phyloP scores from a whole-genome alignment of 2,113 vertebrate genomes.

The Pseudorectes ferrugineus region DNA sequence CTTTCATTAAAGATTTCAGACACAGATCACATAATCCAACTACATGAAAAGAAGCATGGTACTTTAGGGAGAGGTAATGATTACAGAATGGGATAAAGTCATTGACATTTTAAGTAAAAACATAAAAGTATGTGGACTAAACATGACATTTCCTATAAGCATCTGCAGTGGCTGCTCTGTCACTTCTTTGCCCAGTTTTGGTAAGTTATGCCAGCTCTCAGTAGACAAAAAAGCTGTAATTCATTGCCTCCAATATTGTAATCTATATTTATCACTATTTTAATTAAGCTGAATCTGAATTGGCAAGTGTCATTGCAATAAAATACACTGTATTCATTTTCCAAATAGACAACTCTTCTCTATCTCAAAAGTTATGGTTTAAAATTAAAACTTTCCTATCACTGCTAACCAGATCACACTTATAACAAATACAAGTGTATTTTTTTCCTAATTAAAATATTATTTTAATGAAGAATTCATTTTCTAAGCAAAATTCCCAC shows the following conservation, averaged over 20 bases:
- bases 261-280: slow-evolving; percentile 64
- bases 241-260: slow-evolving; percentile 53
- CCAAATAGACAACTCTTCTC: not conserved
- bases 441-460: slow-evolving; percentile 9
- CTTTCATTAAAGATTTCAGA: slow-evolving; percentile 5
- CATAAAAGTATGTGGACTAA: slow-evolving; percentile 54
- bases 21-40: slow-evolving; percentile 11
- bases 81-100: slow-evolving; percentile 38
- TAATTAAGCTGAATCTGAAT: slow-evolving; percentile 68
- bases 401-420: not conserved
- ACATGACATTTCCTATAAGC: slow-evolving; percentile 36
- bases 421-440: not conserved
- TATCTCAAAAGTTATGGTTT: not conserved
- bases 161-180: slow-evolving; percentile 34
- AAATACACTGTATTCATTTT: slow-evolving; percentile 40
- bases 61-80: not conserved
- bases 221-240: slow-evolving; percentile 57
- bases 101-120: slow-evolving; percentile 64
- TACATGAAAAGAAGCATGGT: slow-evolving; percentile 30
- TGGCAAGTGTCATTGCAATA: slow-evolving; percentile 57
- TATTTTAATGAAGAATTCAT: not conserved
- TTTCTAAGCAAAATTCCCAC: not conserved
- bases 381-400: slow-evolving; percentile 38
- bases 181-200: slow-evolving; percentile 41
- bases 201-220: slow-evolving; percentile 61